Conservation (phyloP, 2,797 vertebrate genomes). For the Neosilurus mollespiculum region DNA sequence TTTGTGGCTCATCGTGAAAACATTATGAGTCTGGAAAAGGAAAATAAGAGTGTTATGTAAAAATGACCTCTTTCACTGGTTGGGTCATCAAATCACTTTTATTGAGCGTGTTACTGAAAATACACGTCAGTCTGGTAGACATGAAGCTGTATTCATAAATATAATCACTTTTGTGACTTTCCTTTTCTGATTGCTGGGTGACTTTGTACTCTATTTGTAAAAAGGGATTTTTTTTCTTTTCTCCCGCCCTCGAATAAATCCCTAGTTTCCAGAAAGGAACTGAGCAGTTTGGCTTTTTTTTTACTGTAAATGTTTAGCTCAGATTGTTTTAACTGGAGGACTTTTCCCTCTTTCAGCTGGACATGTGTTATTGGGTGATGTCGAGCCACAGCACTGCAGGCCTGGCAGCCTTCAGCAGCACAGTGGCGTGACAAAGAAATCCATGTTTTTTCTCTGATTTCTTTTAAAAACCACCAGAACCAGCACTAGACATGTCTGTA, state of each 20-base stretch:
- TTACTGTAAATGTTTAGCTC: conserved; percentile 47
- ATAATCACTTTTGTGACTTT: background rate
- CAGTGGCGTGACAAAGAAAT: conserved; percentile 23
- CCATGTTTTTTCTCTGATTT: conserved; percentile 13
- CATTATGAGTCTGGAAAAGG: conserved; percentile 14
- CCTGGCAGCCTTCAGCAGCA: conserved; percentile 23
- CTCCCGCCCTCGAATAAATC: conserved; percentile 35
- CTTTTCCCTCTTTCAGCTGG: conserved; percentile 40
- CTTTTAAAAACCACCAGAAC: conserved; percentile 22
- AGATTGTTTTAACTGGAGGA: conserved; percentile 50
- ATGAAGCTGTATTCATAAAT: conserved; percentile 25
- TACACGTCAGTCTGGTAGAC: conserved; percentile 6
- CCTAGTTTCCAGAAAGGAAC: conserved; percentile 47
- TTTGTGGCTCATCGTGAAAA: conserved; percentile 27
- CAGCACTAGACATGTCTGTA: conserved; percentile 16
- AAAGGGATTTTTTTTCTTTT: conserved; percentile 21
- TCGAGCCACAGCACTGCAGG: conserved; percentile 27
- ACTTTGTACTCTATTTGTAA: conserved; percentile 46
- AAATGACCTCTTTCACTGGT: background rate
- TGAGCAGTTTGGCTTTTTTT: conserved; percentile 29
- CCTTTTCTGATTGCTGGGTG: conserved; percentile 24
- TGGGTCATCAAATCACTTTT: background rate
- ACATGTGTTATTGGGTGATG: conserved; percentile 41
- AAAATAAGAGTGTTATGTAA: conserved; percentile 17
- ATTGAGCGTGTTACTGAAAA: background rate